These are phyloP conservation scores for Xylota segnis DNA, from an alignment of 2,888 invertebrate species.

Conservation along the genomic window DNA sequence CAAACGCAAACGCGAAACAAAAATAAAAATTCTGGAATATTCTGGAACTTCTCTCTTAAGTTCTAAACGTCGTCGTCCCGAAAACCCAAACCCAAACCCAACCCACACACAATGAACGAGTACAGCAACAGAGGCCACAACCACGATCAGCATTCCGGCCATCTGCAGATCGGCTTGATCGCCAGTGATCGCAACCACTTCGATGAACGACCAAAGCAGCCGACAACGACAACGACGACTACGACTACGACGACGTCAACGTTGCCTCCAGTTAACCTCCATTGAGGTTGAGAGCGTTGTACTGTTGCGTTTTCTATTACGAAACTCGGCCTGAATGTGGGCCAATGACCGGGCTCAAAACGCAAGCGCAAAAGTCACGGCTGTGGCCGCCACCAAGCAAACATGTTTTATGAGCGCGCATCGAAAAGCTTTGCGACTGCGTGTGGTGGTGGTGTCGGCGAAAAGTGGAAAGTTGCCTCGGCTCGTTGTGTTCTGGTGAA, in stretches of 20 bases:
- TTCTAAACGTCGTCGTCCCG: background rate
- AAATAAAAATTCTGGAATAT: slow-evolving; percentile 28
- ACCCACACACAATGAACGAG: slow-evolving; percentile 51
- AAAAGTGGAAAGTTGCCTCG: slow-evolving; percentile 75
- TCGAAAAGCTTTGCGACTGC: slow-evolving; percentile 61
- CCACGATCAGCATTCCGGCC: slow-evolving; percentile 16
- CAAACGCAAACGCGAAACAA: background rate
- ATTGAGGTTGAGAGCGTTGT: slow-evolving; percentile 79
- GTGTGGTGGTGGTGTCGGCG: slow-evolving; percentile 45
- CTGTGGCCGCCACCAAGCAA: slow-evolving; percentile 65
- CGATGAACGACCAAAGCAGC: slow-evolving; percentile 60
- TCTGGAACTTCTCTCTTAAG: slow-evolving; percentile 42
- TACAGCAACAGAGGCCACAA: slow-evolving; percentile 5
- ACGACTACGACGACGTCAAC: slow-evolving; percentile 47
- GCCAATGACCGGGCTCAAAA: slow-evolving; percentile 79
- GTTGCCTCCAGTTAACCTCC: slow-evolving; percentile 77
- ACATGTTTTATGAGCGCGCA: slow-evolving; percentile 65
- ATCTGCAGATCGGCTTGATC: slow-evolving; percentile 61
- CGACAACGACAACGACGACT: slow-evolving; percentile 46
- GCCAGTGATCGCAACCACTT: slow-evolving; percentile 43
- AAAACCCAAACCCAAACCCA: slow-evolving; percentile 1
- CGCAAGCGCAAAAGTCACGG: slow-evolving; percentile 76
- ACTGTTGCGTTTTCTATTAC: slow-evolving; percentile 80
- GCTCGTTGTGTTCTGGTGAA: slow-evolving; percentile 57
- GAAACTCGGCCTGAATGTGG: slow-evolving; percentile 79